Conservation (phyloP, 2,797 vertebrate species). For the Notoglanidium macrostoma region DNA sequence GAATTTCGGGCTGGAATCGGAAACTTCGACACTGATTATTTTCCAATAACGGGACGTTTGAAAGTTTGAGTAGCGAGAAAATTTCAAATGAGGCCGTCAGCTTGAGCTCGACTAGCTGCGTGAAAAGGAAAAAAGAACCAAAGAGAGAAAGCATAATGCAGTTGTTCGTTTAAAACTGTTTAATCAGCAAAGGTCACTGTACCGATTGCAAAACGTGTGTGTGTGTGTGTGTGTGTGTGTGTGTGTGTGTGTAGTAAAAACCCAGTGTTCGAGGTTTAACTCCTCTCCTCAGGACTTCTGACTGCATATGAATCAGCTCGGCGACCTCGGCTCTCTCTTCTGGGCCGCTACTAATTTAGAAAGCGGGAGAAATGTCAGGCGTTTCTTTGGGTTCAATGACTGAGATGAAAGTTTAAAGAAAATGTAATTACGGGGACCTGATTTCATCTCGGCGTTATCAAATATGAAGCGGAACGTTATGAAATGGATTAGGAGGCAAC, state of each 20-base stretch:
- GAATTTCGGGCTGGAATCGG: too few species aligned
- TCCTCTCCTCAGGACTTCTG: background rate
- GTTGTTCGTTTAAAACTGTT: slow-evolving; percentile 11
- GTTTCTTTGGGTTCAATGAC: background rate
- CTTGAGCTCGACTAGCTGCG: background rate
- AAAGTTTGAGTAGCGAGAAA: background rate
- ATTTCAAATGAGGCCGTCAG: background rate
- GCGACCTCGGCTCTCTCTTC: background rate
- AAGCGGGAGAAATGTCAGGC: slow-evolving; percentile 3
- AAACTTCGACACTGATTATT: background rate
- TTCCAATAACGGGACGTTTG: background rate
- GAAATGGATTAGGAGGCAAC: slow-evolving; percentile 34
- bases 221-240: slow-evolving; percentile 14
- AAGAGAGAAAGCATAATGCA: background rate
- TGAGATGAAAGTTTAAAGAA: slow-evolving; percentile 30
- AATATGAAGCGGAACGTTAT: slow-evolving; percentile 32
- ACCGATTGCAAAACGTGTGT: background rate
- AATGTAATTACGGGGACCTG: slow-evolving; percentile 29
- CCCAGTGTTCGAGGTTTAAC: background rate
- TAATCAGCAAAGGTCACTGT: slow-evolving; percentile 12
- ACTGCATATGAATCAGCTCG: background rate
- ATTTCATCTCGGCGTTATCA: slow-evolving; percentile 42
- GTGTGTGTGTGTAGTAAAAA: background rate
- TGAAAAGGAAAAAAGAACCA: background rate
- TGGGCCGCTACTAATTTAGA: background rate